A percentile compares a stretch with the other conserved stretches of the same genome.
Conservation (phyloP, 2,888 invertebrate species). For the Parnassius mnemosyne region DNA sequence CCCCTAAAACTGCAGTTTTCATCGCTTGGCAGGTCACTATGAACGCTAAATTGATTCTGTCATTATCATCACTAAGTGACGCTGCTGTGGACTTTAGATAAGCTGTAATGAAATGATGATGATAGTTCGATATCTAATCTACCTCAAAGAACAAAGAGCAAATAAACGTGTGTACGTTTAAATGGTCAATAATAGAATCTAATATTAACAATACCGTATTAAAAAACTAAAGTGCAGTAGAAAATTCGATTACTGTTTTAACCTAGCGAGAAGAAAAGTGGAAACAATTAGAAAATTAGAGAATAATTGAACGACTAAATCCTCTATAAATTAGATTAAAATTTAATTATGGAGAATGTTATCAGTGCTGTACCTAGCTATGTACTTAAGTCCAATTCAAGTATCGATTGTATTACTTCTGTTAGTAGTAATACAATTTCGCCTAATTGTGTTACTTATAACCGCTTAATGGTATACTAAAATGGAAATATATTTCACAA, state of each 20-base stretch:
- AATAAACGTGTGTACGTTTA: too few relatives aligned
- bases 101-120: too few relatives aligned
- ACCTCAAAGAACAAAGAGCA: too few relatives aligned
- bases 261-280: not conserved
- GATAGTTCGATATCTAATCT: too few relatives aligned
- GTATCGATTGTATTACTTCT: not conserved
- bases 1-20: too few relatives aligned
- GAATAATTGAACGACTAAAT: not conserved
- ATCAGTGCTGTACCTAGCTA: not conserved
- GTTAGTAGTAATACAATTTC: too few relatives aligned
- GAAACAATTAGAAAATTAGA: conserved; percentile 3
- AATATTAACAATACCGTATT: too few relatives aligned
- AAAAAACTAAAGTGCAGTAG: not conserved
- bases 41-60: too few relatives aligned
- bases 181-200: too few relatives aligned
- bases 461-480: conserved; percentile 2
- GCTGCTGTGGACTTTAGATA: too few relatives aligned
- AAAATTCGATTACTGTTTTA: not conserved
- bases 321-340: conserved; percentile 3
- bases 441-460: not conserved
- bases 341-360: conserved; percentile 12
- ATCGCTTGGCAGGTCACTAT: too few relatives aligned
- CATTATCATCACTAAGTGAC: too few relatives aligned
- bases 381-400: conserved; percentile 8
- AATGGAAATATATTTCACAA: conserved; percentile 1